Percentiles rank a stretch among this genome's conserved stretches.
Conservation (phyloP, 53 echinoderm and acorn worm species). For the Echinarachnius parma region DNA sequence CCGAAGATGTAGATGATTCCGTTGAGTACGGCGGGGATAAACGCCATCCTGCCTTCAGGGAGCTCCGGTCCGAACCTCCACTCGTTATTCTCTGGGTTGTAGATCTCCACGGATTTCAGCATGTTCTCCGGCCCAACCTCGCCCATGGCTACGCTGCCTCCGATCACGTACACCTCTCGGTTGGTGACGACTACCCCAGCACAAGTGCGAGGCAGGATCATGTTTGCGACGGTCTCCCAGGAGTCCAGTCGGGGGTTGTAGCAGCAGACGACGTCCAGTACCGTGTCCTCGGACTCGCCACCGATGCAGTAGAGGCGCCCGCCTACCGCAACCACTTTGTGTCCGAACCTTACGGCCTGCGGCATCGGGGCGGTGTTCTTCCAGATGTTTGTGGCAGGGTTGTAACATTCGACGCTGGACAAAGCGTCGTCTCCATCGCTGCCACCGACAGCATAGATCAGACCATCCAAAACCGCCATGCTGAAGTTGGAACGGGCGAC, state of each 20-base stretch:
- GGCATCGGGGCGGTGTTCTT: conserved; percentile 66
- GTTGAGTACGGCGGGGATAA: conserved; percentile 59
- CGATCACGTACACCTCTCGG: conserved; percentile 91
- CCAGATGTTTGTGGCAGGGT: conserved; percentile 79
- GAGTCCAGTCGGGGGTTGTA: conserved; percentile 83
- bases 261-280: conserved; percentile 71
- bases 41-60: conserved; percentile 84
- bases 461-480: conserved; percentile 87
- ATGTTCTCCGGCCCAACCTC: conserved; percentile 95
- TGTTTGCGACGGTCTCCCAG: conserved; percentile 75
- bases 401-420: conserved; percentile 83
- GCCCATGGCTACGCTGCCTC: conserved; percentile 88
- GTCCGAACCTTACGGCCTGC: conserved; percentile 65
- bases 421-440: conserved; percentile 68
- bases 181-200: conserved; percentile 83
- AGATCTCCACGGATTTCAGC: conserved; percentile 99
- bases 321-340: conserved; percentile 72
- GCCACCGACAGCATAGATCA: conserved; percentile 85
- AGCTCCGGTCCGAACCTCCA: conserved; percentile 99
- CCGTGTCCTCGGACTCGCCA: conserved; percentile 82
- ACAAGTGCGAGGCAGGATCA: conserved; percentile 91
- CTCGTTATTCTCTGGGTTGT: conserved; percentile 93
- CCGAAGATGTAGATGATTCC: conserved; percentile 82
- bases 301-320: conserved; percentile 86
- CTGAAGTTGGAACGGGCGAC: conserved; percentile 78